Conservation (phyloP, 1,140 invertebrate species). For the Aplysia californica region DNA sequence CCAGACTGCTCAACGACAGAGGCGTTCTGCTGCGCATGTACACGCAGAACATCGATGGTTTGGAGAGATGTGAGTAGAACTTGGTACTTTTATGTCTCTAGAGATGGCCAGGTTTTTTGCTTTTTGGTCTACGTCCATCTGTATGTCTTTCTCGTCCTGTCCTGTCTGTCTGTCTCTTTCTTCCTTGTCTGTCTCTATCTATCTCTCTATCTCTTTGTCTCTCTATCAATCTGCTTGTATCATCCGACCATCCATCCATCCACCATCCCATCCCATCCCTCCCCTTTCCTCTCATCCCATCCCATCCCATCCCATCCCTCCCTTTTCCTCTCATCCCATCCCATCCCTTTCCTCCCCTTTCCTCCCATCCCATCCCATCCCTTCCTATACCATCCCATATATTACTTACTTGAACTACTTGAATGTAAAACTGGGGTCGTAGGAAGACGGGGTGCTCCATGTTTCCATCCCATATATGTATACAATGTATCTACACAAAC, state of each 20-base stretch:
- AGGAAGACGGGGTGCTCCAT: too few species aligned
- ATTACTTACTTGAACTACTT: too few species aligned
- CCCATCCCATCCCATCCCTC: not conserved
- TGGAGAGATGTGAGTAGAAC: constrained; percentile 68
- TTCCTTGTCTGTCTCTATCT: not conserved
- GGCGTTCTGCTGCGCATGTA: constrained; percentile 66
- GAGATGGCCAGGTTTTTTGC: too few species aligned
- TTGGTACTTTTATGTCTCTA: too few species aligned
- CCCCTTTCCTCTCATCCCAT: not conserved
- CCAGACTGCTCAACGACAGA: constrained; percentile 62
- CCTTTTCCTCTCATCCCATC: not conserved
- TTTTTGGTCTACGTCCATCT: too few species aligned
- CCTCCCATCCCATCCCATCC: not conserved
- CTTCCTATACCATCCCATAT: not conserved
- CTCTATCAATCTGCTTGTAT: too few species aligned
- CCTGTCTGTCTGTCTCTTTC: constrained; percentile 7
- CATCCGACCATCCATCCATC: too few species aligned
- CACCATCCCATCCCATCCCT: not conserved
- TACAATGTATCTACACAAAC: too few species aligned
- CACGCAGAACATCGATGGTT: constrained; percentile 70
- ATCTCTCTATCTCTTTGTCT: too few species aligned
- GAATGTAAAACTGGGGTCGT: too few species aligned
- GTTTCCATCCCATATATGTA: not conserved
- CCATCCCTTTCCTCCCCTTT: not conserved
- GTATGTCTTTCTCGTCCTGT: too few species aligned